phyloP scores from a whole-genome alignment of 92 coral and sea anemone genomes.

The Montipora capitata region DNA sequence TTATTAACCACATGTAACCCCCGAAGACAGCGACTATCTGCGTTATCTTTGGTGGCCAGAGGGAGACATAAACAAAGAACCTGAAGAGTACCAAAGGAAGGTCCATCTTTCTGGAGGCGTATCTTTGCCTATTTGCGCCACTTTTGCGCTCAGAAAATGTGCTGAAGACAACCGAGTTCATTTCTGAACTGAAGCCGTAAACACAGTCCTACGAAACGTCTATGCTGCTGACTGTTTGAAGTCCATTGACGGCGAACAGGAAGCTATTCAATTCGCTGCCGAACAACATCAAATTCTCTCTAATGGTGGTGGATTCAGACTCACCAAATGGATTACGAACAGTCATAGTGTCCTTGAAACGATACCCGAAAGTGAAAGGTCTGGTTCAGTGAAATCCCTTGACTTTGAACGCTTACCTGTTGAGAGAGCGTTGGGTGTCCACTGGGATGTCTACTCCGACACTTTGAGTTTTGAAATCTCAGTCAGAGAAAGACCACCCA shows the following conservation, averaged over 20 bases:
- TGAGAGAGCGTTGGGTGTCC: constrained; percentile 58
- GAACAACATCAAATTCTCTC: constrained; percentile 55
- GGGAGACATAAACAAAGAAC: constrained; percentile 36
- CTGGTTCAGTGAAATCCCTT: neutral
- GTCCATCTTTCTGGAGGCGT: constrained; percentile 69
- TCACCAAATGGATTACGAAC: constrained; percentile 23
- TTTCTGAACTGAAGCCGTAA: constrained; percentile 35
- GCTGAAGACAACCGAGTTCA: constrained; percentile 55
- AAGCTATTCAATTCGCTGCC: constrained; percentile 57
- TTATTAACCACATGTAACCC: constrained; percentile 53
- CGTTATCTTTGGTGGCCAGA: constrained; percentile 73
- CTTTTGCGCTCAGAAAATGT: constrained; percentile 46
- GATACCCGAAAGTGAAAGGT: too few species aligned
- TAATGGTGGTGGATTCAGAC: constrained; percentile 42
- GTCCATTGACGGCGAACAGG: constrained; percentile 31
- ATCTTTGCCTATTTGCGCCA: constrained; percentile 66
- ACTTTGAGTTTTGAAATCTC: constrained; percentile 40
- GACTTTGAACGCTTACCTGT: constrained; percentile 38
- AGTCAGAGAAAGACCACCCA: constrained; percentile 47
- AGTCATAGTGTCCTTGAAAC: too few species aligned
- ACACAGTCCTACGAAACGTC: constrained; percentile 48
- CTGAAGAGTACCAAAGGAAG: constrained; percentile 64
- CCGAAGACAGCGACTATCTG: constrained; percentile 47
- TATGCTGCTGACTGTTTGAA: constrained; percentile 64
- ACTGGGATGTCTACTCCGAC: constrained; percentile 61